Conservation (phyloP, 2,113 vertebrate species). For the Lagopus muta region DNA sequence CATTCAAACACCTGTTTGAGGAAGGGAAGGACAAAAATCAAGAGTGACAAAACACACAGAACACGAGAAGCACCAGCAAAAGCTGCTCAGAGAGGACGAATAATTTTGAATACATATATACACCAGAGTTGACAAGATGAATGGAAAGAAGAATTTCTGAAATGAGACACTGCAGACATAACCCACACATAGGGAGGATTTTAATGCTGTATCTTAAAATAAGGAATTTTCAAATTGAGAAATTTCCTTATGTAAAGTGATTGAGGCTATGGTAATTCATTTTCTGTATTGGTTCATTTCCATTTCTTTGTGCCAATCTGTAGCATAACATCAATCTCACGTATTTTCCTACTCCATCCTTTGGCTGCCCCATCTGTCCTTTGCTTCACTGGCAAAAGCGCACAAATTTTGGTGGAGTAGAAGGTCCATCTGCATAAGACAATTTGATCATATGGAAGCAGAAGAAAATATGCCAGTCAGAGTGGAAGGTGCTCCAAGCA, state of each 20-base stretch:
- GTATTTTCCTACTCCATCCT: background rate
- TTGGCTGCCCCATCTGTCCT: background rate
- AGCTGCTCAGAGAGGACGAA: background rate
- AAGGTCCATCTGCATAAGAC: conserved; percentile 8
- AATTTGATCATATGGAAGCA: conserved; percentile 13
- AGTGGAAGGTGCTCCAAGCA: conserved; percentile 5
- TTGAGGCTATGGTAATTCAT: background rate
- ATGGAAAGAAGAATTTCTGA: conserved; percentile 37
- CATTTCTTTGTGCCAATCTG: background rate
- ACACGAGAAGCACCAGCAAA: conserved; percentile 11
- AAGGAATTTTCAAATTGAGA: background rate
- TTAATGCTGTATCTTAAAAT: background rate
- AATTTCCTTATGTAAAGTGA: conserved; percentile 19
- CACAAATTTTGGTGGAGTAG: conserved; percentile 8
- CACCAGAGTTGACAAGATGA: background rate
- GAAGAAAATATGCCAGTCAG: conserved; percentile 18
- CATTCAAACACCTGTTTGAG: conserved; percentile 24
- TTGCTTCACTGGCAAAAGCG: background rate
- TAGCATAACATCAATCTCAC: background rate
- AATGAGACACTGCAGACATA: background rate
- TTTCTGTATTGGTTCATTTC: background rate
- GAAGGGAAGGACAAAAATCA: conserved; percentile 1
- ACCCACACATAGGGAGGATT: background rate
- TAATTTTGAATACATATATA: conserved; percentile 10
- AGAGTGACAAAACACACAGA: conserved; percentile 9